These are phyloP conservation scores for Peromyscus nudipes DNA, from an alignment of 2,797 vertebrate genomes.

Conservation along the genomic window DNA sequence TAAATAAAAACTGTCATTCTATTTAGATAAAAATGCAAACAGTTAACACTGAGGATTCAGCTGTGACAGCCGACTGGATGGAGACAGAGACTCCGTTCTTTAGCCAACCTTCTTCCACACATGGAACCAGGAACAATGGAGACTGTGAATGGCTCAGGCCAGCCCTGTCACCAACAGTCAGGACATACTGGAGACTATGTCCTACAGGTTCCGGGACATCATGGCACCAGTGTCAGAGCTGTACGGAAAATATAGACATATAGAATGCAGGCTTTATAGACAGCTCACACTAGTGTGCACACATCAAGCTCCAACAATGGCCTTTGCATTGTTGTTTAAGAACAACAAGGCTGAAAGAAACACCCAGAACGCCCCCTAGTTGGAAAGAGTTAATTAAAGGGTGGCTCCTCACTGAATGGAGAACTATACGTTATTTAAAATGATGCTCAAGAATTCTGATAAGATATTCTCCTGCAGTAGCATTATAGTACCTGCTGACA, in stretches of 20 bases:
- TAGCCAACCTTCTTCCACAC: conserved; percentile 12
- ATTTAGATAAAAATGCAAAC: conserved; percentile 8
- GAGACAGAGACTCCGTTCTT: conserved; percentile 74
- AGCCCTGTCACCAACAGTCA: conserved; percentile 56
- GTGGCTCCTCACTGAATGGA: background rate
- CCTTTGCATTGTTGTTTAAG: conserved; percentile 31
- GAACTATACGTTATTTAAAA: background rate
- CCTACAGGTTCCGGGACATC: background rate
- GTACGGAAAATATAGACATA: conserved; percentile 26
- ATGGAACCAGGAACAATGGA: conserved; percentile 25
- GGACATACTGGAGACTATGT: conserved; percentile 11
- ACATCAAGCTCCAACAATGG: conserved; percentile 47
- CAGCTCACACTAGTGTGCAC: background rate
- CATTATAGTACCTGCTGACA: background rate
- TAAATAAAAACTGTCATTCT: conserved; percentile 42
- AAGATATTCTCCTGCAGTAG: background rate
- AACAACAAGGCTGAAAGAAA: conserved; percentile 40
- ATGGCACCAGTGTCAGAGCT: conserved; percentile 28
- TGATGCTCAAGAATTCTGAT: background rate
- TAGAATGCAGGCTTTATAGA: conserved; percentile 70
- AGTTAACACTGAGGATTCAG: conserved; percentile 24
- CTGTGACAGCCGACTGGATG: background rate
- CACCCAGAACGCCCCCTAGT: background rate
- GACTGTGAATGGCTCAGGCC: conserved; percentile 69
- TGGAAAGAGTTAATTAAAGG: background rate